Percentiles rank a stretch among this genome's conserved stretches.
Conservation (phyloP, 2,113 vertebrate genomes). For the Hyperopisus bebe region DNA sequence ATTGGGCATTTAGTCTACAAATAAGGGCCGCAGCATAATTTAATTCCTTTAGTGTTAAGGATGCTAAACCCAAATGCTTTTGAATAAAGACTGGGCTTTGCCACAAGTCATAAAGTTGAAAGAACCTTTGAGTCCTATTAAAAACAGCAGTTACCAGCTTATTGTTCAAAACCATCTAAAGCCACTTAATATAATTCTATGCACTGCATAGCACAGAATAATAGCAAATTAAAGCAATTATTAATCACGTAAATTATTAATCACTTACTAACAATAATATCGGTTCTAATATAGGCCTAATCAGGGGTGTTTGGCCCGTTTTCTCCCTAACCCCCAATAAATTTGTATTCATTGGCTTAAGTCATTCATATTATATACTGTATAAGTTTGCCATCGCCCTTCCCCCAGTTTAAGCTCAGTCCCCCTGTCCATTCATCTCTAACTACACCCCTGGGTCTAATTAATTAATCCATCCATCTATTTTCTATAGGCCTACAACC, state of each 20-base stretch:
- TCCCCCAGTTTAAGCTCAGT: too few relatives aligned
- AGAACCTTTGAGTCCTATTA: background rate
- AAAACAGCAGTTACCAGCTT: background rate
- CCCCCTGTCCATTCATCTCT: background rate
- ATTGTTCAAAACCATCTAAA: background rate
- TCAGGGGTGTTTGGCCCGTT: background rate
- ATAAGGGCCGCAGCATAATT: background rate
- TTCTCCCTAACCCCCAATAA: too few relatives aligned
- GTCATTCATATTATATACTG: background rate
- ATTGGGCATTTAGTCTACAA: background rate
- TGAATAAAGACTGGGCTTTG: background rate
- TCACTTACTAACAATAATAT: background rate
- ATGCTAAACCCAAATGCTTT: background rate
- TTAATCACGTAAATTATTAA: background rate
- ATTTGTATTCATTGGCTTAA: background rate
- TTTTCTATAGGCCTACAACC: background rate
- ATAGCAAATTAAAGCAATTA: background rate
- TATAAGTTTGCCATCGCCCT: background rate
- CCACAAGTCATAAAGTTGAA: background rate
- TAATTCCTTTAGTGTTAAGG: background rate
- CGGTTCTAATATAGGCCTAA: background rate
- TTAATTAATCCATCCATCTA: background rate
- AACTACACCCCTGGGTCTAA: background rate
- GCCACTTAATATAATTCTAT: background rate
- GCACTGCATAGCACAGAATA: background rate